Conservation (phyloP, 2,888 invertebrate genomes). For the Mesorhabditis sp. region DNA sequence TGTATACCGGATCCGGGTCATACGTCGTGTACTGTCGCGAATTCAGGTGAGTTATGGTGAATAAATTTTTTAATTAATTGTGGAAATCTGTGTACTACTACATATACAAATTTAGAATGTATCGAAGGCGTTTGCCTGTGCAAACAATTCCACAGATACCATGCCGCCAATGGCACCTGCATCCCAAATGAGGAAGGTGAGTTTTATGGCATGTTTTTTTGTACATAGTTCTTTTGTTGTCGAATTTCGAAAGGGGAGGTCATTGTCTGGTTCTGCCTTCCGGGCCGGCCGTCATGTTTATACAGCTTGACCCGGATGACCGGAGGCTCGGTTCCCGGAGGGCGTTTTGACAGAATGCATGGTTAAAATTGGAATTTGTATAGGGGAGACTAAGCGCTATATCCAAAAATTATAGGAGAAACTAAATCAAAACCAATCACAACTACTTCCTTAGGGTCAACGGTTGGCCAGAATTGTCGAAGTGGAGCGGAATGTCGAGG, state of each 20-base stretch:
- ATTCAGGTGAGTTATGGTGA: slow-evolving; percentile 19
- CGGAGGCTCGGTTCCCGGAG: slow-evolving; percentile 10
- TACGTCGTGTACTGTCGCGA: slow-evolving; percentile 29
- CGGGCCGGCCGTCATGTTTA: slow-evolving; percentile 8
- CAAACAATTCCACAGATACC: slow-evolving; percentile 32
- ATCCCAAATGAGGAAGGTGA: slow-evolving; percentile 30
- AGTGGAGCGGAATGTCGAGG: slow-evolving; percentile 45
- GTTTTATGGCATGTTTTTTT: slow-evolving; percentile 11
- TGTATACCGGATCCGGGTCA: slow-evolving; percentile 26
- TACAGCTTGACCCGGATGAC: slow-evolving; percentile 17
- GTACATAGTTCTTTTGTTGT: slow-evolving; percentile 6
- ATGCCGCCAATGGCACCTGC: slow-evolving; percentile 27
- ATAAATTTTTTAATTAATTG: background rate
- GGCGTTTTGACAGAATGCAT: no score
- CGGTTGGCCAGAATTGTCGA: slow-evolving; percentile 40
- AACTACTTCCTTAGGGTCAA: slow-evolving; percentile 26
- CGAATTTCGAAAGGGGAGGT: slow-evolving; percentile 9
- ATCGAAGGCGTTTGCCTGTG: slow-evolving; percentile 45
- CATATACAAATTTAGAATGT: slow-evolving; percentile 23
- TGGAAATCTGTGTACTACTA: background rate
- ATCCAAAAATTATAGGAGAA: no score
- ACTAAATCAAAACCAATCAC: slow-evolving; percentile 5
- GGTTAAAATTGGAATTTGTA: no score
- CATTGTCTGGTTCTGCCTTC: slow-evolving; percentile 5
- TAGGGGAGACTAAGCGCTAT: no score